Evolutionary conservation across 1,140 invertebrate species (phyloP), one percentile per base, ranked within the genome.

Genomic region (Caenorhabditis brenneri): DNA sequence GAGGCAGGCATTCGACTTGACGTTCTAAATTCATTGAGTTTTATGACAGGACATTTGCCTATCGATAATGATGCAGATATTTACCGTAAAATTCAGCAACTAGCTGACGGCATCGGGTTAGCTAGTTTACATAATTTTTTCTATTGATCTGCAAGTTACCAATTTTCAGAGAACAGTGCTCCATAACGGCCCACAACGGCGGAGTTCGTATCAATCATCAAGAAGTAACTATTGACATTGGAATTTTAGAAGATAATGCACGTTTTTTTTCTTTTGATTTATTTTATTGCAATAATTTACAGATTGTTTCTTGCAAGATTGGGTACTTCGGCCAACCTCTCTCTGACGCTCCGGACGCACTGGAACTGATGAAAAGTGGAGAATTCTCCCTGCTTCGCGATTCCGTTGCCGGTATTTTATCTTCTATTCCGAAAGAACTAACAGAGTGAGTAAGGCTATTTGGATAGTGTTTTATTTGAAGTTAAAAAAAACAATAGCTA

Each of bases 321-420:
- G 65, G 65, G 24, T 74, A 74, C n/a, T 74, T 74, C 36, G 65
- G 65, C 1, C 65, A 74, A 27, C 65, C 65, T 2, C 65, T 74
- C 10, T 42, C 24, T 24, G 65, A 74, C 19, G 65, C 65, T 9
- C 65, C 65, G 10, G 65, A 46, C 24, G 65, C 65, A 7, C 22
- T 74, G 10, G n/a, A n/a, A 7, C 22, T 74, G 9, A 24, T 74
- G 65, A 74, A 74, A 15, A 24, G 9, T 42, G 36, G 36, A 12
- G 65, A 74, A 12, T 74, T 74, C 22, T 39, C 33, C 9, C 42
- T 27, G 36, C 29, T 74, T 9, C 36, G 65, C 5, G 65, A 74
- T 74, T n/a, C 36, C 0, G n/a, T 74, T 42, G n/a, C 65, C n/a
- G n/a, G 1, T 2, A 46, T 74, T 42, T 24, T 74, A n/a, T 74